A percentile compares a stretch with the other conserved stretches of the same genome.
These are phyloP conservation scores for Mionectes olivaceus DNA, from an alignment of 2,797 vertebrate species.

Conservation along the genomic window DNA sequence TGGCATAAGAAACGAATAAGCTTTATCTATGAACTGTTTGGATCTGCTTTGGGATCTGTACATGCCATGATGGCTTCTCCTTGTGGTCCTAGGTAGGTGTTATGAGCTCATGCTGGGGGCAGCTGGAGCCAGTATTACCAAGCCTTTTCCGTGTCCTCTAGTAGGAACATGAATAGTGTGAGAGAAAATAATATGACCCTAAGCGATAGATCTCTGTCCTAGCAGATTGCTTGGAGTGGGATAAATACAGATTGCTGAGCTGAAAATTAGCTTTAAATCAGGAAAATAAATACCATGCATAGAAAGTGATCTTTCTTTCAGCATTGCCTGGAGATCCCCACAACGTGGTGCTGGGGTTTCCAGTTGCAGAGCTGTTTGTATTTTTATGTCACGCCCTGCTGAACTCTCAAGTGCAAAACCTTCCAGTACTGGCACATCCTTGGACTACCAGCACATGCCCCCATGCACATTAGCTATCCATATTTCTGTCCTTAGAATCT, in stretches of 20 bases:
- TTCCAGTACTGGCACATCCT: neutral
- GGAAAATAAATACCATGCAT: neutral
- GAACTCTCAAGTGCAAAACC: neutral
- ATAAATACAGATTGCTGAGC: neutral
- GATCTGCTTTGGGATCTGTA: neutral
- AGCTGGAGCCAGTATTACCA: neutral
- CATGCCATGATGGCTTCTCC: fast-evolving
- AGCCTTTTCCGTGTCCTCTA: neutral
- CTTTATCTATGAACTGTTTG: neutral
- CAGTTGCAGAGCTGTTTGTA: neutral
- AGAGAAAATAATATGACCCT: neutral
- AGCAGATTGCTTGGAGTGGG: neutral
- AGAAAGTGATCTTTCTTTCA: neutral
- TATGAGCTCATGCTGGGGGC: neutral
- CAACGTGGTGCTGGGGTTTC: neutral
- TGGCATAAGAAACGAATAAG: neutral
- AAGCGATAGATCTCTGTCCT: neutral
- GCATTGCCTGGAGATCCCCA: neutral
- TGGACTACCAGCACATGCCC: neutral
- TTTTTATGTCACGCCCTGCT: neutral
- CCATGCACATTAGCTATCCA: neutral
- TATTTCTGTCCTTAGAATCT: neutral
- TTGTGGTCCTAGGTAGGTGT: neutral
- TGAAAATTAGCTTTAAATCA: neutral
- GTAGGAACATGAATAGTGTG: neutral